These are phyloP conservation scores for Chrysina gloriosa DNA, from an alignment of 2,888 invertebrate species.

Conservation along the genomic window DNA sequence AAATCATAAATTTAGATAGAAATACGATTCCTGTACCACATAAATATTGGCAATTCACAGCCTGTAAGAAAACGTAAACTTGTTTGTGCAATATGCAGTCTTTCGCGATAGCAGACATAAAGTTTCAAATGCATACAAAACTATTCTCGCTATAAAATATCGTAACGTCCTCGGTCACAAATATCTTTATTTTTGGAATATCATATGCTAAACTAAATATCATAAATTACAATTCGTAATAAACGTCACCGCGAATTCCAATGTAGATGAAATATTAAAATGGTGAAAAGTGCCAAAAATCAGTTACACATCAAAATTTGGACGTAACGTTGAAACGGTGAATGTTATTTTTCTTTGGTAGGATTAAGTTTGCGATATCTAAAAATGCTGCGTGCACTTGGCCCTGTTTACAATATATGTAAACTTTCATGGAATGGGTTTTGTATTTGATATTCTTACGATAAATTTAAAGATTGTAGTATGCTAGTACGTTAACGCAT, in stretches of 20 bases:
- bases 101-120: background rate
- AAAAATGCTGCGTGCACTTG: background rate
- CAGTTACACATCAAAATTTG: too few relatives aligned
- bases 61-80: background rate
- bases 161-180: background rate
- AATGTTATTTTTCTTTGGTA: background rate
- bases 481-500: too few relatives aligned
- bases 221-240: background rate
- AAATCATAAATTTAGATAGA: too few relatives aligned
- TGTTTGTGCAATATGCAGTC: background rate
- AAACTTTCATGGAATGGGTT: too few relatives aligned
- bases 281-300: too few relatives aligned
- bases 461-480: too few relatives aligned
- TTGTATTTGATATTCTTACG: too few relatives aligned
- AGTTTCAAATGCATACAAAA: background rate
- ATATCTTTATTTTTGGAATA: slow-evolving; percentile 7
- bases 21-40: too few relatives aligned
- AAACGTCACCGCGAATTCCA: too few relatives aligned
- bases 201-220: slow-evolving; percentile 9
- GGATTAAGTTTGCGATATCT: slow-evolving; percentile 5
- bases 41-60: background rate
- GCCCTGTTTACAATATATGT: background rate
- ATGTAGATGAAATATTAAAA: too few relatives aligned
- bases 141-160: background rate
- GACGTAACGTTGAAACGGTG: too few relatives aligned